phyloP scores from a whole-genome alignment of 2,113 vertebrate genomes.

The Quiscalus mexicanus region DNA sequence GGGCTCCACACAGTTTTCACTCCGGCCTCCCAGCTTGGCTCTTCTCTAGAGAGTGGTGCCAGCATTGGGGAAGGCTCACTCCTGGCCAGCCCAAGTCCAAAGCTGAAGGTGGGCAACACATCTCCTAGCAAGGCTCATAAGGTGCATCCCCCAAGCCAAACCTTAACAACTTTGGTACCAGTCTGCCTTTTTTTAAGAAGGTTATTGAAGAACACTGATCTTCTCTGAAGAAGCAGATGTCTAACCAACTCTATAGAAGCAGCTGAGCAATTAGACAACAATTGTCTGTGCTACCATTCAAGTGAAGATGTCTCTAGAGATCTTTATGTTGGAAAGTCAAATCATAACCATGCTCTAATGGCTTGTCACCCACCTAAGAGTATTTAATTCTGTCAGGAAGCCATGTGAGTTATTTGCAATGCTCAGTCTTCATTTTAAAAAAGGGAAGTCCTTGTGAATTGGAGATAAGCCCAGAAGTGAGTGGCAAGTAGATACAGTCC shows the following conservation, averaged over 20 bases:
- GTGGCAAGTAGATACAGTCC: rapidly evolving
- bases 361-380: background rate
- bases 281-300: background rate
- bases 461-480: background rate
- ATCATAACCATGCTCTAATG: background rate
- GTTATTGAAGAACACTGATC: background rate
- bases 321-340: background rate
- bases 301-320: background rate
- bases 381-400: background rate
- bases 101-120: background rate
- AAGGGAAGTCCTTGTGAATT: background rate
- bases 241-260: background rate
- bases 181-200: background rate
- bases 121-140: background rate
- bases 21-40: background rate
- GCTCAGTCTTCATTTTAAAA: background rate
- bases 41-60: background rate
- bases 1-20: background rate
- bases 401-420: background rate
- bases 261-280: background rate
- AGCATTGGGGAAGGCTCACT: background rate
- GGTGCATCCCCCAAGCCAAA: background rate
- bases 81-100: background rate
- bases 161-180: background rate
- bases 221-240: background rate